Evolutionary conservation across 2,888 invertebrate genomes (phyloP).

Genomic region (Rhaphigaster nebulosa): DNA sequence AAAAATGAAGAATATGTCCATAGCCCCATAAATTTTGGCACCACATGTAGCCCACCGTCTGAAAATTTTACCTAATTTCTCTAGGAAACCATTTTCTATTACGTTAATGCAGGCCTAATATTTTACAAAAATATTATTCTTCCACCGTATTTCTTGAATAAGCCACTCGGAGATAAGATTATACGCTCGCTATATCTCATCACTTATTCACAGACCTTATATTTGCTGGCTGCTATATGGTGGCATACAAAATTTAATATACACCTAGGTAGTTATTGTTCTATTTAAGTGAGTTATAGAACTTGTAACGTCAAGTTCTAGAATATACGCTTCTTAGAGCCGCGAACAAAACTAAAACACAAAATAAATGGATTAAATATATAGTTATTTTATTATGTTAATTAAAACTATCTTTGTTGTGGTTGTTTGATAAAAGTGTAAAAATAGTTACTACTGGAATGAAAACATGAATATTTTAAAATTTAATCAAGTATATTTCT

Average conservation of each 20-base stretch:
- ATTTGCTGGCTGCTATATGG: not conserved
- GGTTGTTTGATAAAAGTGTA: not conserved
- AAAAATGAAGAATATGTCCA: too few relatives aligned
- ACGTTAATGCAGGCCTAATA: not conserved
- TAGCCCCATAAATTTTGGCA: not conserved
- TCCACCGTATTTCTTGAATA: not conserved
- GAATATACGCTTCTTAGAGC: not conserved
- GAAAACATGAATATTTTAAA: too few relatives aligned
- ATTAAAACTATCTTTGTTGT: too few relatives aligned
- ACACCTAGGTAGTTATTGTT: not conserved
- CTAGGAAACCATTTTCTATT: not conserved
- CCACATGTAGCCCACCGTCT: not conserved
- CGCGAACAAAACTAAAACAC: not conserved
- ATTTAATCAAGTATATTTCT: too few relatives aligned
- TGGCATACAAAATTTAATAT: slow-evolving; percentile 22
- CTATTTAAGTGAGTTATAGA: not conserved
- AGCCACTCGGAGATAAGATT: not conserved
- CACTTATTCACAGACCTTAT: not conserved
- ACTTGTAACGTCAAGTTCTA: not conserved
- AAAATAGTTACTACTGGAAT: not conserved
- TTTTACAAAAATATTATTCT: not conserved
- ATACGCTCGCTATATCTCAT: not conserved
- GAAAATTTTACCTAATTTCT: not conserved
- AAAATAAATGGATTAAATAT: not conserved
- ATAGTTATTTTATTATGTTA: not conserved